Percentiles rank a stretch among this genome's conserved stretches.
Conservation (phyloP, 2,888 invertebrate species). For the Drosophila melanosoma region DNA sequence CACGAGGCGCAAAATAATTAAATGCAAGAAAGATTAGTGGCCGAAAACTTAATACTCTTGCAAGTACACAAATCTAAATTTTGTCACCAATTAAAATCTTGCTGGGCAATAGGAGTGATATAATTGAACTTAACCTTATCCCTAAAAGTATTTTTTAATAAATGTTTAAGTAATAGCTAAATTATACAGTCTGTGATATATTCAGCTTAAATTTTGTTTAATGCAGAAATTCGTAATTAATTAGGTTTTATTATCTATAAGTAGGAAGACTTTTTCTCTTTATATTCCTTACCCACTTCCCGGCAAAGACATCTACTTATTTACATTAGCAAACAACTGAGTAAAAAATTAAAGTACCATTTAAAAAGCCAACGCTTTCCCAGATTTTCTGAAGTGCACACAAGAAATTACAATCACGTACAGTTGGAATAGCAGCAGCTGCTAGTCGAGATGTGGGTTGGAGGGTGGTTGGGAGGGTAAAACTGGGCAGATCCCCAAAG, state of each 20-base stretch:
- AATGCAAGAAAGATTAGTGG: background rate
- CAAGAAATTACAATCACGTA: constrained; percentile 45
- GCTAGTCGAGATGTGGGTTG: background rate
- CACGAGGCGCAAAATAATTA: constrained; percentile 25
- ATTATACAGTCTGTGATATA: background rate
- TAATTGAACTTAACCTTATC: background rate
- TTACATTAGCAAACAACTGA: constrained; percentile 26
- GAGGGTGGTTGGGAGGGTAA: background rate
- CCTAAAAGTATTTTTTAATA: background rate
- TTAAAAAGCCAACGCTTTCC: constrained; percentile 60
- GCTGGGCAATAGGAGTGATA: background rate
- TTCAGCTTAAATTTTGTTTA: background rate
- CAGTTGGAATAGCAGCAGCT: constrained; percentile 52
- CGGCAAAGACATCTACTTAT: background rate
- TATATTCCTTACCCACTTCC: background rate
- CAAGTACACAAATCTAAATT: background rate
- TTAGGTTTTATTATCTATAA: background rate
- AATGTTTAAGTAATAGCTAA: background rate
- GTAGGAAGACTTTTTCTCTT: background rate
- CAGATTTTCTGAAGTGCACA: constrained; percentile 34
- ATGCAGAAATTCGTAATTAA: background rate
- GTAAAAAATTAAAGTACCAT: constrained; percentile 59
- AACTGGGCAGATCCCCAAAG: background rate
- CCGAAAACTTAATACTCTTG: constrained; percentile 7
- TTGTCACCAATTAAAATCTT: background rate